Percentiles rank a stretch among this genome's conserved stretches.
These are phyloP conservation scores for Piprites chloris DNA, from an alignment of 2,113 vertebrate species.

Conservation along the genomic window DNA sequence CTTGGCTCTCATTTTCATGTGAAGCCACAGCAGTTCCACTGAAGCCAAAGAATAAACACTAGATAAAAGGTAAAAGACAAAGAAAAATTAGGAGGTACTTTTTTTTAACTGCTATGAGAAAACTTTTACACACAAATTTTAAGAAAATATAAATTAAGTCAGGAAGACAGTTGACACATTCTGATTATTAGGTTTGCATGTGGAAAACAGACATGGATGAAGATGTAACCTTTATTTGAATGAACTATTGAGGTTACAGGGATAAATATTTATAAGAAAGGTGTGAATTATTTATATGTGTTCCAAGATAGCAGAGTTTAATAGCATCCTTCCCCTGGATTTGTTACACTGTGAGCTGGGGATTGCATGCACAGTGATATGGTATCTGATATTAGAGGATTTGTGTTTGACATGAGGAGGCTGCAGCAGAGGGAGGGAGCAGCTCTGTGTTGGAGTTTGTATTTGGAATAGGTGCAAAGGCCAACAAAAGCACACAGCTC, in stretches of 20 bases:
- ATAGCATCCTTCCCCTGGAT: conserved; percentile 21
- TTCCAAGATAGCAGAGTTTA: conserved; percentile 29
- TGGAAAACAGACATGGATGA: background rate
- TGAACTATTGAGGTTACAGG: conserved; percentile 1
- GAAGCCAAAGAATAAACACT: background rate
- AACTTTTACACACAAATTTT: background rate
- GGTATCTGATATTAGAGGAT: background rate
- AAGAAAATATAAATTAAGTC: background rate
- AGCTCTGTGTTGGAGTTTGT: background rate
- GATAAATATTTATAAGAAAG: conserved; percentile 67
- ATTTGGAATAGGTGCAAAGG: background rate
- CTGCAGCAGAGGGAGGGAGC: background rate
- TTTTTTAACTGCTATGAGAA: background rate
- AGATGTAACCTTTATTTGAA: conserved; percentile 9
- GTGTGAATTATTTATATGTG: conserved; percentile 67
- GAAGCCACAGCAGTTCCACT: background rate
- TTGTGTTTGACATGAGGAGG: background rate
- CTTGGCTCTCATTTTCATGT: background rate
- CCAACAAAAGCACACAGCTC: background rate
- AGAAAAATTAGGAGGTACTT: background rate
- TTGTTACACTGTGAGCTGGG: background rate
- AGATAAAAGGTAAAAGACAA: background rate
- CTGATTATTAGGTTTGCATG: background rate
- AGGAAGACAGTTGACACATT: background rate
- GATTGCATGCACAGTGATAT: background rate